Percentiles rank a stretch among this genome's conserved stretches.
Conservation (phyloP, 2,888 invertebrate genomes). For the Unio pictorum region DNA sequence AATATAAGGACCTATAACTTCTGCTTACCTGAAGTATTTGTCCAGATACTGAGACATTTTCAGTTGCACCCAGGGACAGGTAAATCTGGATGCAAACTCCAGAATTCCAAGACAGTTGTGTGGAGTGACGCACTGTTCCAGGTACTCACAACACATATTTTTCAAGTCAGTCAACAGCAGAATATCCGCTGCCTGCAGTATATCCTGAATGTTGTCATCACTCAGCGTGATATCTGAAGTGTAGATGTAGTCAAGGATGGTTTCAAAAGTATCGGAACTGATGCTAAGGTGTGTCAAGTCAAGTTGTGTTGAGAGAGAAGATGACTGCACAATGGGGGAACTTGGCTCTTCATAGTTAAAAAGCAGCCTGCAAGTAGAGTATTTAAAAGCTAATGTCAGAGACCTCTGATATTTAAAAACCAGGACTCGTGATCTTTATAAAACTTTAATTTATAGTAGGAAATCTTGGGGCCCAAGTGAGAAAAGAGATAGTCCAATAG, state of each 20-base stretch:
- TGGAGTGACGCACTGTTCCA: slow-evolving; percentile 57
- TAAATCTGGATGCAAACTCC: slow-evolving; percentile 82
- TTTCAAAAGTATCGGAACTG: slow-evolving; percentile 45
- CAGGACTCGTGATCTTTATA: not conserved
- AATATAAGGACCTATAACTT: no score
- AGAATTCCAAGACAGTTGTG: slow-evolving; percentile 90
- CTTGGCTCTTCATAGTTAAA: slow-evolving; percentile 25
- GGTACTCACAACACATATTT: slow-evolving; percentile 59
- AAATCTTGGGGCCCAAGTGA: no score
- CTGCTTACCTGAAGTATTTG: slow-evolving; percentile 71
- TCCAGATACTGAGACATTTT: slow-evolving; percentile 57
- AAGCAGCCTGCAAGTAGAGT: slow-evolving; percentile 21
- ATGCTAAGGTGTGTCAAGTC: slow-evolving; percentile 39
- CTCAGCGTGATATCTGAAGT: slow-evolving; percentile 53
- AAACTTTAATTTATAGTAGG: no score
- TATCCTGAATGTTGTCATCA: slow-evolving; percentile 60
- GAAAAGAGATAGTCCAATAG: no score
- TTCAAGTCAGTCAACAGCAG: slow-evolving; percentile 58
- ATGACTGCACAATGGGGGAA: not conserved
- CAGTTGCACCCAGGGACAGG: slow-evolving; percentile 56
- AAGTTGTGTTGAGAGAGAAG: not conserved
- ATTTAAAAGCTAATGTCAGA: not conserved
- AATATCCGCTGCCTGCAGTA: slow-evolving; percentile 61
- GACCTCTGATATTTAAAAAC: not conserved
- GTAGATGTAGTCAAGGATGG: slow-evolving; percentile 61